These are phyloP conservation scores for Brachionus rotundiformis DNA, from an alignment of 1,140 invertebrate genomes.

Conservation along the genomic window DNA sequence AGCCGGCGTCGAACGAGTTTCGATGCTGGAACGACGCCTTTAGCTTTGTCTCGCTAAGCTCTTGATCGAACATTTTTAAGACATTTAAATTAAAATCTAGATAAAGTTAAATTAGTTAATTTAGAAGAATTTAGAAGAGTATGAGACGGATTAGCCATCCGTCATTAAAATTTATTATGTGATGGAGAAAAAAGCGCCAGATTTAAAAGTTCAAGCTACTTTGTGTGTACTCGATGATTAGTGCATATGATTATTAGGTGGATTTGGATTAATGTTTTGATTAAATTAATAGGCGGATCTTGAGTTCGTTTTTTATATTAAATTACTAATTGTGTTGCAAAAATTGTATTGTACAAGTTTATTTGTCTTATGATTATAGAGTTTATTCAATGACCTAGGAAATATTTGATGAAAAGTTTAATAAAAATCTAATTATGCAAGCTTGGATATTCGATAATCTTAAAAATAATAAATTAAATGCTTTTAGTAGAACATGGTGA, in stretches of 20 bases:
- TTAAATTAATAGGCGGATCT: not conserved
- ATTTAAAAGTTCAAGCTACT: not conserved
- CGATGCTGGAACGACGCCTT: not conserved
- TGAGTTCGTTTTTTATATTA: not conserved
- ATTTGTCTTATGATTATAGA: not conserved
- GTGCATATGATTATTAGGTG: not conserved
- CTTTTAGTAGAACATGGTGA: too few relatives aligned
- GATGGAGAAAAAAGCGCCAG: not conserved
- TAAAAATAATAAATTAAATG: too few relatives aligned
- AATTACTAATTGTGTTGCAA: slow-evolving; percentile 3
- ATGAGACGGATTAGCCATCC: not conserved
- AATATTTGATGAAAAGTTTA: too few relatives aligned
- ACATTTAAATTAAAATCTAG: not conserved
- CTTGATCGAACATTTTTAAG: slow-evolving; percentile 12
- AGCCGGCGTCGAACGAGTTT: slow-evolving; percentile 34
- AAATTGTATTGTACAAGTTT: not conserved
- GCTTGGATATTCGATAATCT: not conserved
- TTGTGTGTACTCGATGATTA: slow-evolving; percentile 4
- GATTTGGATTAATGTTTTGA: slow-evolving; percentile 19
- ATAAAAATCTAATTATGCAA: not conserved
- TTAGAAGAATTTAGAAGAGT: not conserved
- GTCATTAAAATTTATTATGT: not conserved
- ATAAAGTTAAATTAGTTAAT: not conserved
- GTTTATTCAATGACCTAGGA: not conserved
- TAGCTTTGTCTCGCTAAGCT: not conserved